Conservation (phyloP, 2,888 invertebrate genomes). For the Diarsia dahlii region DNA sequence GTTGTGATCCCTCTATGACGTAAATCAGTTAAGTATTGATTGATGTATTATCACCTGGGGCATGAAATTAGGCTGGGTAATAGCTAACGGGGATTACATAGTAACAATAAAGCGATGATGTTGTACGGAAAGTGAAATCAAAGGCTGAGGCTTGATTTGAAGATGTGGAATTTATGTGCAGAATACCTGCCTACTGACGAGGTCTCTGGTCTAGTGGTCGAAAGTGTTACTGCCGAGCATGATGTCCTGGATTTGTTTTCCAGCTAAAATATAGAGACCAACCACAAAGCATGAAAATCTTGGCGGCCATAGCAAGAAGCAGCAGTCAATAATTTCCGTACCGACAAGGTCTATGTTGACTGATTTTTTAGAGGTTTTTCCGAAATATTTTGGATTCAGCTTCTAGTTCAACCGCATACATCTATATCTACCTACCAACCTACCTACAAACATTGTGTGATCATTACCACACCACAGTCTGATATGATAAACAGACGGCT, state of each 20-base stretch:
- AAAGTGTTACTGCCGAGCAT: no score
- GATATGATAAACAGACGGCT: not conserved
- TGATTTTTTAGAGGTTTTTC: not conserved
- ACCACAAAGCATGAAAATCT: not conserved
- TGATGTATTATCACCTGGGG: constrained; percentile 7
- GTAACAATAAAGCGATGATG: not conserved
- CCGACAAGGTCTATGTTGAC: not conserved
- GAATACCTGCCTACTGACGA: not conserved
- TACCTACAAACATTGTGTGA: not conserved
- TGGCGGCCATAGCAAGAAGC: not conserved
- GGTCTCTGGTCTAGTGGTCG: no score
- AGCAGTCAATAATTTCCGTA: not conserved
- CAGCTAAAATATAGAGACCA: not conserved
- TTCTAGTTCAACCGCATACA: not conserved
- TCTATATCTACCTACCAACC: not conserved
- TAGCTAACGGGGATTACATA: not conserved
- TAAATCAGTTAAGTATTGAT: not conserved
- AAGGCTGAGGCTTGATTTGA: not conserved
- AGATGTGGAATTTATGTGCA: not conserved
- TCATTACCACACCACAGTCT: no score
- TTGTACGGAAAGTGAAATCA: not conserved
- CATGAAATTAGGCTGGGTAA: not conserved
- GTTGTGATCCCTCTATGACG: not conserved
- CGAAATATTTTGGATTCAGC: not conserved
- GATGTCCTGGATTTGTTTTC: no score